Evolutionary conservation across 92 coral and sea anemone genomes (phyloP).

Genomic region (Heteractis magnifica): DNA sequence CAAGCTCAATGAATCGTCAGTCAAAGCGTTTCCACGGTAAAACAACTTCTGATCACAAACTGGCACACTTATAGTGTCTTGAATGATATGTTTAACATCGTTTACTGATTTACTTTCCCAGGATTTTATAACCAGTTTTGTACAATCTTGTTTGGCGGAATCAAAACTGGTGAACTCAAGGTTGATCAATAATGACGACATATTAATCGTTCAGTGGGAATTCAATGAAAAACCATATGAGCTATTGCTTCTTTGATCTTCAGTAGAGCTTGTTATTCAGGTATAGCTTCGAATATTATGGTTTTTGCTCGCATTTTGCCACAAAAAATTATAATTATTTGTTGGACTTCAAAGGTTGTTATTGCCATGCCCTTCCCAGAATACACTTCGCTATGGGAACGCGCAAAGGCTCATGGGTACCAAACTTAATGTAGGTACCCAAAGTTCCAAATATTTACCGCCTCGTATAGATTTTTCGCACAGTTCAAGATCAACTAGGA

Average conservation of each 20-base stretch:
- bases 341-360: neutral
- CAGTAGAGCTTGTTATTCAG: neutral
- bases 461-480: no score
- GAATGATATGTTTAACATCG: slow-evolving; percentile 54
- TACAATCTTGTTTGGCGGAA: neutral
- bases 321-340: neutral
- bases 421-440: no score
- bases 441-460: no score
- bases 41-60: slow-evolving; percentile 60
- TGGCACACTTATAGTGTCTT: slow-evolving; percentile 54
- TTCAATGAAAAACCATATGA: neutral
- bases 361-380: neutral
- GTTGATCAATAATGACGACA: slow-evolving; percentile 6
- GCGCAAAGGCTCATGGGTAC: neutral
- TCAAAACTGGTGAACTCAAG: slow-evolving; percentile 8
- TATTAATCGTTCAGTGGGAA: neutral
- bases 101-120: slow-evolving; percentile 50
- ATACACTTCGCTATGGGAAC: neutral
- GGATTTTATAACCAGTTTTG: slow-evolving; percentile 8
- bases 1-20: slow-evolving; percentile 44
- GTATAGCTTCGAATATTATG: neutral
- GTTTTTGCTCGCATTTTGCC: neutral
- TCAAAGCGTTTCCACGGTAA: slow-evolving; percentile 42
- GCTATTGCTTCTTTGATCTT: neutral
- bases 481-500: no score